Conservation (phyloP, 1,140 invertebrate species). For the Pectinophora gossypiella region DNA sequence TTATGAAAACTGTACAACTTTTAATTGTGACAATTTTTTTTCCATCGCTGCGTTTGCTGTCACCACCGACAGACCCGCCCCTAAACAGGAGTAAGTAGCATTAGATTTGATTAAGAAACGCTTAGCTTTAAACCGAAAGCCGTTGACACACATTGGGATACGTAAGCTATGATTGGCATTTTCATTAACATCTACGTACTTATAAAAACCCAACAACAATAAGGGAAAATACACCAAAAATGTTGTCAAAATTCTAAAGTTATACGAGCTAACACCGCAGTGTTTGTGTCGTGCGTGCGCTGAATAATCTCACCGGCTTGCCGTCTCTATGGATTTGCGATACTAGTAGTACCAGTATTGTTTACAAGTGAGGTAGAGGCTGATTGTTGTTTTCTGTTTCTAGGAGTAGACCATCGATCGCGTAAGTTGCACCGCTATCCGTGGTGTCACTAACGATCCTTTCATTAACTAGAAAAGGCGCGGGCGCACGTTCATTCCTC, state of each 20-base stretch:
- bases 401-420: slow-evolving; percentile 77
- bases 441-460: slow-evolving; percentile 72
- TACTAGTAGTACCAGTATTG: slow-evolving; percentile 33
- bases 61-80: slow-evolving; percentile 64
- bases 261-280: slow-evolving; percentile 38
- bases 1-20: not conserved
- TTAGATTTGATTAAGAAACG: slow-evolving; percentile 22
- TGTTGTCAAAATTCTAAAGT: slow-evolving; percentile 15
- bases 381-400: slow-evolving; percentile 75
- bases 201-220: not conserved
- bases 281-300: slow-evolving; percentile 55
- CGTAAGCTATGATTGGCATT: slow-evolving; percentile 39
- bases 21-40: slow-evolving; percentile 65
- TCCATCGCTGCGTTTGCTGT: slow-evolving; percentile 54
- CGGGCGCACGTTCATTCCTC: slow-evolving; percentile 41
- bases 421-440: slow-evolving; percentile 75
- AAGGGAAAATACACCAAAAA: too few species aligned
- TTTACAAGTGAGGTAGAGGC: slow-evolving; percentile 57
- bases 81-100: slow-evolving; percentile 73
- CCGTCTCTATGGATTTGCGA: slow-evolving; percentile 22
- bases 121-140: slow-evolving; percentile 58
- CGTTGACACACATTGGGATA: slow-evolving; percentile 28
- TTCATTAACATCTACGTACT: slow-evolving; percentile 31
- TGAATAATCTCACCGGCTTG: slow-evolving; percentile 60
- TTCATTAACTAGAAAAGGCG: slow-evolving; percentile 53